Evolutionary conservation across 2,113 vertebrate genomes (phyloP), one percentile per base, ranked within the genome.

Genomic region (Dasyornis broadbenti): DNA sequence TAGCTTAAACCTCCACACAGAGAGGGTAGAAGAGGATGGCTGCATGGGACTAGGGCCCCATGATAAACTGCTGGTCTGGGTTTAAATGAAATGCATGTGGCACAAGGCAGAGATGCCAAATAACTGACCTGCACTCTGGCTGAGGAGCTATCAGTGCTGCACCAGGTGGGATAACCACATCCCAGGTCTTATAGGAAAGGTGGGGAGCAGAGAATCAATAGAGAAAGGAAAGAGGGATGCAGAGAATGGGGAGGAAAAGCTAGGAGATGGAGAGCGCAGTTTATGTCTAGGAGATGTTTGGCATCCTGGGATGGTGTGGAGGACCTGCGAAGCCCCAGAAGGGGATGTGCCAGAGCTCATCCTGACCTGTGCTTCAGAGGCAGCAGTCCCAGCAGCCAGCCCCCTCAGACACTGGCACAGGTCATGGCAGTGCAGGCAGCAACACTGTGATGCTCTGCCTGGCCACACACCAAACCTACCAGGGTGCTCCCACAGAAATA

Each of bases 61-160:
- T 0, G 0, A 6, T 40, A 5, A 33, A 33, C 39, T 63, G 19
- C 14, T 72, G n/a, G 17, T 72, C 49, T 60, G 57, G 40, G 9
- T 50, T 72, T 87, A 49, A 82, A 61, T 10, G 14, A 73, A 75
- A 2, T 11, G 9, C 18, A 11, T 7, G 37, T 19, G 3, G 20
- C 30, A 53, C 13, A 31, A 70, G 60, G 50, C 37, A 78, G 37
- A 69, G n/a, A 54, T 0, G 1, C 23, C 28, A 81, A 81, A 65
- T 61, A 57, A 53, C 27, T 1, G 1, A 35, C 4, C 0, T 33
- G 26, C 18, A 33, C 33, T 18, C 9, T 13, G 24, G 11, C 45
- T 68, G 53, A 82, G 66, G 77, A 31, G 61, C 44, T 59, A 12
- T 9, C 47, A 50, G 17, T 37, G 9, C 28, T 79, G 57, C 30